Evolutionary conservation across 2,797 vertebrate genomes (phyloP).

Genomic region (Sternotherus odoratus): DNA sequence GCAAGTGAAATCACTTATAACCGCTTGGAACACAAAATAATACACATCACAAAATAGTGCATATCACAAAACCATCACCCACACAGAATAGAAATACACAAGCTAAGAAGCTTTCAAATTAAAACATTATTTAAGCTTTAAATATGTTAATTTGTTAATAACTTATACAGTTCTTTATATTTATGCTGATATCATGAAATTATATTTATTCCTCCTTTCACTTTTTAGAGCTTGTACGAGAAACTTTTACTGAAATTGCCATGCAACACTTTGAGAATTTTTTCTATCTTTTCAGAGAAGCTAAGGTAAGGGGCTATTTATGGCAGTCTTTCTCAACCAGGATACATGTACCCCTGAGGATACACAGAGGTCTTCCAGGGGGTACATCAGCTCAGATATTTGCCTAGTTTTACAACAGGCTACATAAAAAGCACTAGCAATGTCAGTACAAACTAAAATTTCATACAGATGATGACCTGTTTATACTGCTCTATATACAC

Average conservation of each 20-base stretch:
- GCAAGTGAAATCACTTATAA: neutral
- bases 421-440: no score
- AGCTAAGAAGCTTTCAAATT: neutral
- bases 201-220: neutral
- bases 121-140: neutral
- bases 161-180: neutral
- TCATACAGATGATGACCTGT: no score
- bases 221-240: constrained; percentile 75
- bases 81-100: neutral
- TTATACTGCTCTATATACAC: no score
- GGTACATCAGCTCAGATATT: no score
- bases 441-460: no score
- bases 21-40: neutral
- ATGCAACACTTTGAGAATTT: constrained; percentile 77
- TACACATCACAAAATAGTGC: neutral
- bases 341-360: no score
- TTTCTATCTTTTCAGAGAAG: constrained; percentile 78
- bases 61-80: neutral
- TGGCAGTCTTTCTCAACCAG: no score
- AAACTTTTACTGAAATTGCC: constrained; percentile 77
- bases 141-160: neutral
- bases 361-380: no score
- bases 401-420: no score
- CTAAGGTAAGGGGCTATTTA: constrained; percentile 73
- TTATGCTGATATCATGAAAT: neutral